A percentile compares a stretch with the other conserved stretches of the same genome.
These are phyloP conservation scores for Chascanopsetta lugubris DNA, from an alignment of 2,113 vertebrate genomes.

Conservation along the genomic window DNA sequence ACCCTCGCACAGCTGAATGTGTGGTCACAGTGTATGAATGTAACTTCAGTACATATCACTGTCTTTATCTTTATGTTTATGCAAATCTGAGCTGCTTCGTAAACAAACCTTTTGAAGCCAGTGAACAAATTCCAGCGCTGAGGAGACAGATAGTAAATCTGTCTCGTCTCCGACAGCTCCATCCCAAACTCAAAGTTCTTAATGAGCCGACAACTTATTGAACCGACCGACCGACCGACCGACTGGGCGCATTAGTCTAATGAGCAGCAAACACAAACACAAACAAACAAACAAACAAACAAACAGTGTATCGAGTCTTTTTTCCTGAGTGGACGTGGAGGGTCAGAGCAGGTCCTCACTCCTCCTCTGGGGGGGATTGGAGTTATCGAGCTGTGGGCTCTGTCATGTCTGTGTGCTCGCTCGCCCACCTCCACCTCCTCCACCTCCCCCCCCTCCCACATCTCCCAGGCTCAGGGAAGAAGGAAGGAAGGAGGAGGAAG, in stretches of 20 bases:
- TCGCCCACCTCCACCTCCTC: no score
- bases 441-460: no score
- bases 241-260: background rate
- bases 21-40: no score
- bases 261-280: background rate
- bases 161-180: background rate
- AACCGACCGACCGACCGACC: background rate
- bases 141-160: no score
- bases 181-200: background rate
- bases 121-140: background rate
- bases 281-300: no score
- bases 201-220: background rate
- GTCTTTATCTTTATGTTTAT: no score
- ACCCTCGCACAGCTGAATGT: no score
- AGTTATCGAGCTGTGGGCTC: background rate
- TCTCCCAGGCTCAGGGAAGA: slow-evolving; percentile 59
- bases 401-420: slow-evolving; percentile 21
- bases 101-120: no score
- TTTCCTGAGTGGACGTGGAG: no score
- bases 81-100: background rate
- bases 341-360: no score
- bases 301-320: background rate
- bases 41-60: no score
- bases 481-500: slow-evolving; percentile 62
- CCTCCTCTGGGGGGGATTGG: no score